Base-by-base conservation (phyloP, 2,888 invertebrate genomes). In the Anarsia innoxiella region DNA sequence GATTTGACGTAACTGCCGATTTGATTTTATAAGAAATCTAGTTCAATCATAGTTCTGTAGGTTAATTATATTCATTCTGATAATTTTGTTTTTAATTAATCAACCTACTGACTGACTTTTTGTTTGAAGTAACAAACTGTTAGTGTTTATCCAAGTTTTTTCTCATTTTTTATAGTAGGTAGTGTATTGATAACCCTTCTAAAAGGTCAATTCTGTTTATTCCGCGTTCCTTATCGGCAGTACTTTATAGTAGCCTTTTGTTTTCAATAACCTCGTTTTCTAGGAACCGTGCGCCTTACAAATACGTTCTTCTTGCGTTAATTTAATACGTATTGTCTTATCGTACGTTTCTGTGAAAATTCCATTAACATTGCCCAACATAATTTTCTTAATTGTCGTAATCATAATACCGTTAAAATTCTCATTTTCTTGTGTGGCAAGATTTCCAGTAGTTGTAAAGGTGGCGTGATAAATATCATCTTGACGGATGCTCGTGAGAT, bases 171-270 rank as follows among this genome's bases (percentile, higher is more conserved):
- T 19, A 19, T 19, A 19, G 19, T 19, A n/a, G 19, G 3, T 10
- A 9, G 3, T 40, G 33, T 29, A 53, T 49, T 48, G 60, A 66
- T 66, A 63, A 48, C 61, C 61, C 65, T 56, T 62, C 42, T 49
- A 36, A 45, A 37, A 53, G 50, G 56, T 58, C 59, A 53, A 59
- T 51, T 60, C 66, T 73, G 64, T 71, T 58, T 60, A 64, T 72
- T 68, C 50, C 59, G 50, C 42, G 49, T 23, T 42, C 31, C 44
- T 19, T 45, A 36, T 36, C 39, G 30, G 37, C 45, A 43, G 19
- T 48, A 51, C 30, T 31, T 31, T 53, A 58, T 51, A 39, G 28
- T 35, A 13, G 36, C 40, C 53, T 52, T 59, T 64, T 62, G 59
- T 67, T 53, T 53, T 48, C 39, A 41, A 36, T 37, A 33, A 27